Evolutionary conservation across 2,888 invertebrate genomes (phyloP), one percentile per base, ranked within the genome.

Genomic region (Aricia artaxerxes): DNA sequence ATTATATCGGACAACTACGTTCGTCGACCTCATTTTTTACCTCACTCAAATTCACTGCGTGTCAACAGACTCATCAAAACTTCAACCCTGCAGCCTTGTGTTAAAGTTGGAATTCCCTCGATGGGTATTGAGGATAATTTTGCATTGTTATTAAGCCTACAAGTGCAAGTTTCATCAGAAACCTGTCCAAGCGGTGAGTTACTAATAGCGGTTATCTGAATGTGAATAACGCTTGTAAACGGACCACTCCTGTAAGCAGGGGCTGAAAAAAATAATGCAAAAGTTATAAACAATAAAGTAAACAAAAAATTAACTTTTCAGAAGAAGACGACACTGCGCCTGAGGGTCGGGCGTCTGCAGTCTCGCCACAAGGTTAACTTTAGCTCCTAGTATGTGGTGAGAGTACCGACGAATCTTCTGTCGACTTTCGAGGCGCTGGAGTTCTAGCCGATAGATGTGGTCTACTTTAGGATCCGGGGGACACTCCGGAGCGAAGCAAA

Each of bases 1-100:
- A 86, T 85, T 85, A 86, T 85, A 87, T 84, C 85, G 85, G 84
- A 86, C 84, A 84, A 84, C 80, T 80, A 82, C 83, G 85, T 81
- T 79, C 84, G 83, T 82, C 83, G 84, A 84, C 84, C 84, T 83
- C 81, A 83, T 84, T 84, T 85, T 84, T 85, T 84, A 82, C 81
- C 80, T 78, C 80, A 78, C 83, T 81, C 82, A 81, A 81, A 82
- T 82, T 82, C 80, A 81, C 82, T 81, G 81, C 82, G 81, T 69
- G 53, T 69, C 61, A 75, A 44, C 69, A 44, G 35, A 78, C 24
- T 38, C 60, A 49, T 61, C 2, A 3, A 61, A 79, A 80, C 79
- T 4, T 16, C 38, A 79, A 82, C 80, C 79, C 79, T 80, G 73
- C 16, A 6, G 0, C 5, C 0, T 0, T 1, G 31, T 1, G 24